phyloP scores from a whole-genome alignment of 2,113 vertebrate species.

The Mesembrinibis cayennensis region DNA sequence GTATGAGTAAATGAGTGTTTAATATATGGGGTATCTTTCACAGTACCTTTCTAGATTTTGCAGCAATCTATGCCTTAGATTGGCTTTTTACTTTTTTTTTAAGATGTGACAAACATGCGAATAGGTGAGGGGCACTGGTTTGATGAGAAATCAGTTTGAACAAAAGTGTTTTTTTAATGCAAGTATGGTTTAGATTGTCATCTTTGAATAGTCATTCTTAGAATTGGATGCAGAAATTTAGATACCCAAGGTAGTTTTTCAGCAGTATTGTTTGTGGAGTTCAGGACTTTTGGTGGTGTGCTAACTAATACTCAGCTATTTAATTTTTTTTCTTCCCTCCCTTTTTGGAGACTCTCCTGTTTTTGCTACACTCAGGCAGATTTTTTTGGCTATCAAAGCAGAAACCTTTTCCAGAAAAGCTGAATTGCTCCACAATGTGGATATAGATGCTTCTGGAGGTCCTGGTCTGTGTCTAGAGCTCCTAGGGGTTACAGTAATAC shows the following conservation, averaged over 20 bases:
- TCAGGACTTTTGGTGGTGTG: not conserved
- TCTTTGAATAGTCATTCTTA: not conserved
- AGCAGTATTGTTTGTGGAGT: not conserved
- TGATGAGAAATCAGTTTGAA: not conserved
- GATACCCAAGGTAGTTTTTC: not conserved
- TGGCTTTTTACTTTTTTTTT: not conserved
- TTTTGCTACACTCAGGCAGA: rapidly evolving
- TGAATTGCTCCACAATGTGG: not conserved
- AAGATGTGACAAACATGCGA: not conserved
- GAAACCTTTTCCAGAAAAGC: not conserved
- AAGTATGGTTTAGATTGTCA: not conserved
- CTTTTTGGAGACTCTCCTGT: not conserved
- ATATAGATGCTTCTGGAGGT: not conserved
- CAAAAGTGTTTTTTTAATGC: not conserved
- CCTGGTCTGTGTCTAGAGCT: not conserved
- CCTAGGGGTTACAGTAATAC: not conserved
- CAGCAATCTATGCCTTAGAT: not conserved
- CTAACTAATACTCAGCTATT: not conserved
- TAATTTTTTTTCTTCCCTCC: not conserved
- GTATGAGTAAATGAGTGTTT: not conserved
- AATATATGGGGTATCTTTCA: not conserved
- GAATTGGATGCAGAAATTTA: not conserved
- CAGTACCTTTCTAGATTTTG: not conserved
- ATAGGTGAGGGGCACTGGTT: not conserved
- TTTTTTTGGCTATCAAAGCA: not conserved